Evolutionary conservation across 2,888 invertebrate species (phyloP).

Genomic region (Leucoma salicis): DNA sequence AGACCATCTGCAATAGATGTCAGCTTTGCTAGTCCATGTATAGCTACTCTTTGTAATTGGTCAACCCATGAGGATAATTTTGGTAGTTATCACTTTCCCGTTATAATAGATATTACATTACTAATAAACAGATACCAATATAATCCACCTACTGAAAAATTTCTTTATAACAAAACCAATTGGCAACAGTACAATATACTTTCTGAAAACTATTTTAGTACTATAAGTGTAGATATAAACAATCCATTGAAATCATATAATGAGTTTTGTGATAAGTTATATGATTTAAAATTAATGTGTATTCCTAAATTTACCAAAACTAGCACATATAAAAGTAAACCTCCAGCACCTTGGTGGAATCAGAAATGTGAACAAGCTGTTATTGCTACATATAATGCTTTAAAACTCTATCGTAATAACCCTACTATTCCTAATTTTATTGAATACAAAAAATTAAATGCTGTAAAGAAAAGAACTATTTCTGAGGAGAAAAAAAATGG

Average conservation of each 20-base stretch:
- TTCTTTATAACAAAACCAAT: slow-evolving; percentile 14
- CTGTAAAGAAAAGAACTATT: background rate
- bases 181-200: slow-evolving; percentile 17
- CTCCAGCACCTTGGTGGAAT: slow-evolving; percentile 1
- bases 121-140: background rate
- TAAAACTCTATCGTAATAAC: background rate
- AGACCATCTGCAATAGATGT: slow-evolving; percentile 1
- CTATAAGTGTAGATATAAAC: slow-evolving; percentile 1
- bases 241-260: slow-evolving; percentile 6
- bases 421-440: background rate
- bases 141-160: slow-evolving; percentile 5
- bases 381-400: background rate
- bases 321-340: slow-evolving; percentile 10
- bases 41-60: slow-evolving; percentile 7
- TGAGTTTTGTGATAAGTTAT: slow-evolving; percentile 6
- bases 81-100: slow-evolving; percentile 18
- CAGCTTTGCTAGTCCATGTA: background rate
- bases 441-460: background rate
- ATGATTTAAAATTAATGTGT: background rate
- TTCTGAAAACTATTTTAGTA: slow-evolving; percentile 6
- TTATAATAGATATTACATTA: slow-evolving; percentile 3
- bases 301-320: slow-evolving; percentile 11
- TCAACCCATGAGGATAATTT: slow-evolving; percentile 10
- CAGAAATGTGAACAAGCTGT: background rate
- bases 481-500: background rate